These are phyloP conservation scores for Syngnathus scovelli DNA, from an alignment of 2,113 vertebrate species.

Conservation along the genomic window DNA sequence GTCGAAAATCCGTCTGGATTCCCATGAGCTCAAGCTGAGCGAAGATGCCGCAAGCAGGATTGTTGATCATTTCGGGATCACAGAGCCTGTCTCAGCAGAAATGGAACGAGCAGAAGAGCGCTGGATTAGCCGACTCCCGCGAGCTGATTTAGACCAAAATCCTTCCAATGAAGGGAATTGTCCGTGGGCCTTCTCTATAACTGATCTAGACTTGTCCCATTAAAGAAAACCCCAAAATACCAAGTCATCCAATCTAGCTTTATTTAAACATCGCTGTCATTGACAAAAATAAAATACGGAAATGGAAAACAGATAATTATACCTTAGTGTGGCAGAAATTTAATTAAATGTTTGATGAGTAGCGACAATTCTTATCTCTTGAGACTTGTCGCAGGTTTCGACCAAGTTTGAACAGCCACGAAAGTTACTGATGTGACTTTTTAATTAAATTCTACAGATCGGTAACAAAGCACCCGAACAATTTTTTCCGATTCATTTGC, in stretches of 20 bases:
- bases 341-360: neutral
- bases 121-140: slow-evolving; percentile 39
- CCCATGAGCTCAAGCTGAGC: neutral
- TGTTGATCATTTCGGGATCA: slow-evolving; percentile 32
- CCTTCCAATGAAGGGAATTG: slow-evolving; percentile 11
- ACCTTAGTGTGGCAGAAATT: neutral
- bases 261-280: no score
- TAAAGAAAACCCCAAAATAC: slow-evolving; percentile 15
- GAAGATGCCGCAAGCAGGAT: slow-evolving; percentile 3
- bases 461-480: neutral
- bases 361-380: neutral
- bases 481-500: no score
- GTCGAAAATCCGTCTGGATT: neutral
- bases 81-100: slow-evolving; percentile 20
- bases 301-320: neutral
- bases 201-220: slow-evolving; percentile 28
- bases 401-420: neutral
- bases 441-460: neutral
- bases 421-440: neutral
- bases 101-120: slow-evolving; percentile 34
- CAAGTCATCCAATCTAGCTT: neutral
- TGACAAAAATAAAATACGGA: neutral
- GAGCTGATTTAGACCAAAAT: slow-evolving; percentile 27
- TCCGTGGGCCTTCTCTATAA: slow-evolving; percentile 13
- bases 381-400: neutral